A percentile compares a stretch with the other conserved stretches of the same genome.
Evolutionary conservation across 2,797 vertebrate genomes (phyloP).

Genomic region (Lemur catta): DNA sequence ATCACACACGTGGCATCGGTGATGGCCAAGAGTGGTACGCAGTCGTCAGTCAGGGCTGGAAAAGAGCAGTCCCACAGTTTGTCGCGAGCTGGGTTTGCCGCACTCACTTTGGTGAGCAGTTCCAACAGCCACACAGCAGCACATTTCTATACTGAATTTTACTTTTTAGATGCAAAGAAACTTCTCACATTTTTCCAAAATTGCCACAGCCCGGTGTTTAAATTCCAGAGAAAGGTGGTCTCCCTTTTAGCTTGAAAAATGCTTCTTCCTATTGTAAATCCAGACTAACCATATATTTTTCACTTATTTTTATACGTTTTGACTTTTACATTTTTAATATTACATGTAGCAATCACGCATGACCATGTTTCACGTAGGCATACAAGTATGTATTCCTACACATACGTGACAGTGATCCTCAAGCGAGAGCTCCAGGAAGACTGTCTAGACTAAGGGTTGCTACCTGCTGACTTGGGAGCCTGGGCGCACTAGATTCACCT

Average conservation of each 20-base stretch:
- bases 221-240: neutral
- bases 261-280: neutral
- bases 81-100: rapidly evolving
- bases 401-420: neutral
- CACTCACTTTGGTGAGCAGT: neutral
- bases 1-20: constrained; percentile 92
- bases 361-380: neutral
- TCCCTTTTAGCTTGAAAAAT: neutral
- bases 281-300: neutral
- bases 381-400: no score
- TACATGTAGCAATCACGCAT: neutral
- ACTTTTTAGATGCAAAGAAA: neutral
- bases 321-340: neutral
- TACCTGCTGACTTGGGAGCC: neutral
- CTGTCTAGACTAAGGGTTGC: neutral
- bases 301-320: neutral
- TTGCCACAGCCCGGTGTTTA: neutral
- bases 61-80: neutral
- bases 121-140: neutral
- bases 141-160: neutral
- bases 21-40: constrained; percentile 86
- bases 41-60: constrained; percentile 91
- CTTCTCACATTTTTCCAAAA: neutral
- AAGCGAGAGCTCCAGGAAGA: neutral
- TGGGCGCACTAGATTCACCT: neutral